Base-by-base conservation (phyloP, 37 sponge, comb jelly and placozoan genomes). In the Spongia lamella region DNA sequence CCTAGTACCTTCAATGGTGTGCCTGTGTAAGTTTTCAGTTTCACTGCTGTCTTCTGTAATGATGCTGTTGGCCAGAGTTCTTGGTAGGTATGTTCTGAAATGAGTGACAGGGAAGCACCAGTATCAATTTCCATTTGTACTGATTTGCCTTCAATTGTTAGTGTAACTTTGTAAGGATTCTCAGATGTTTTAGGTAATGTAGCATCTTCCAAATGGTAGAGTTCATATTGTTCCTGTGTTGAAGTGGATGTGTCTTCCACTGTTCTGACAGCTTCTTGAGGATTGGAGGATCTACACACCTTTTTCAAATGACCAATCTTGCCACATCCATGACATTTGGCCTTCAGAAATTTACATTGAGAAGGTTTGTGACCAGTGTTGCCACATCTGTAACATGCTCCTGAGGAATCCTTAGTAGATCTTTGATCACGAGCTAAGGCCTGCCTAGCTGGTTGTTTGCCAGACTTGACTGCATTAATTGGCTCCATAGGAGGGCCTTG, bases 271-370 rank as follows among this genome's bases (percentile, higher is more conserved):
- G 7, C 7, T 13, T 32, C 35, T 27, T 7, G 5, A 22, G 35
- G 37, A 39, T 17, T 43, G 22, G 49, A 19, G 47, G 6, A 16
- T 7, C 59, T 7, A n/a, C 68, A 67, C 11, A 36, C 68, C 21
- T 67, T 35, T 13, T 19, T 3, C n/a, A 40, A 39, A n/a, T 67
- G 68, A 4, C 68, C 68, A 38, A 17, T 3, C 50, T 39, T 67
- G 2, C 49, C 49, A 67, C 68, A 67, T 17, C 7, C 6, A 17
- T 63, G 2, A 43, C 68, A 67, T 3, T 5, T 3, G 3, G 39
- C 47, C 16, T 67, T 16, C 47, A 20, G 1, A 24, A 38, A 37
- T 17, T 43, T 38, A n/a, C 68, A 67, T 3, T 34, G 6, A 17
- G 49, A 3, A 20, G 68, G 24, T 2, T 67, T 7, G 50, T 67